Conservation (phyloP, 2,113 vertebrate species). For the Xiphophorus couchianus region DNA sequence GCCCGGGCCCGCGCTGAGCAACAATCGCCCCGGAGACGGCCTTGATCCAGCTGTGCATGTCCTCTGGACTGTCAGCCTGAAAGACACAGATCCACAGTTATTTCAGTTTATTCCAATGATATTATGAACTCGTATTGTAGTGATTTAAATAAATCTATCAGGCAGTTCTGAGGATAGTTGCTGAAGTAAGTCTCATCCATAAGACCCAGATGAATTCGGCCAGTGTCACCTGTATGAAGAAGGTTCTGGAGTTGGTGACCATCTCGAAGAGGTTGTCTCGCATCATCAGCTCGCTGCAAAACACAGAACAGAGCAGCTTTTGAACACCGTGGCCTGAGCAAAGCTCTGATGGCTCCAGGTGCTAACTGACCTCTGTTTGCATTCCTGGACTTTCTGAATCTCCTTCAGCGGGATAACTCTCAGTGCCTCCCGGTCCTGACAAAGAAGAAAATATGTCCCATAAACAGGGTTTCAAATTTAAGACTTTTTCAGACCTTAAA, state of each 20-base stretch:
- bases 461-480: no score
- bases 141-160: no score
- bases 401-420: conserved; percentile 91
- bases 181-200: background rate
- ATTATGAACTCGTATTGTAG: background rate
- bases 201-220: background rate
- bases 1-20: conserved; percentile 91
- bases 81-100: background rate
- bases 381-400: conserved; percentile 95
- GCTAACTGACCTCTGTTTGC: conserved; percentile 90
- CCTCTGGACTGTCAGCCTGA: conserved; percentile 95
- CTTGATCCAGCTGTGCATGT: conserved; percentile 99
- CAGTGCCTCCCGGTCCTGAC: conserved; percentile 89
- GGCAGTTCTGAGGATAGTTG: background rate
- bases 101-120: background rate
- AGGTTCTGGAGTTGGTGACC: conserved; percentile 93
- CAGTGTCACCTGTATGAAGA: conserved; percentile 91
- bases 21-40: conserved; percentile 95
- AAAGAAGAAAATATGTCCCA: background rate
- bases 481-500: no score
- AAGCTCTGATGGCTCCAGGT: background rate
- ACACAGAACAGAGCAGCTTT: background rate
- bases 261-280: conserved; percentile 98
- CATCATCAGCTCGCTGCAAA: conserved; percentile 92
- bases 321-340: no score